Base-by-base conservation (phyloP, 37 sponge, comb jelly and placozoan species). In the Ianthella basta region DNA sequence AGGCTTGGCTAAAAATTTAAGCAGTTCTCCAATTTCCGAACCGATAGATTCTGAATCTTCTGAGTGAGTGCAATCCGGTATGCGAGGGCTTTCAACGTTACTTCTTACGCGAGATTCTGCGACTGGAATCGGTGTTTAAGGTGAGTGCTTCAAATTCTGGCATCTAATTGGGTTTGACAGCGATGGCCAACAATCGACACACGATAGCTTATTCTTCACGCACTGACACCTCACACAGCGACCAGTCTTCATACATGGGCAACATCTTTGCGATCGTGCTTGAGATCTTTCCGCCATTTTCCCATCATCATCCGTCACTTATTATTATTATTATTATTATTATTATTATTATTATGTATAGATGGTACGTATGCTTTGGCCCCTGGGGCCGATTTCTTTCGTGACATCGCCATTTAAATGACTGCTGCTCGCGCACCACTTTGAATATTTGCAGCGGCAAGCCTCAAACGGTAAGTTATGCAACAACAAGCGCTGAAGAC, bases 181-280 rank as follows among this genome's bases (percentile, higher is more conserved):
- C 18, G 59, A 57, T 20, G 59, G 59, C 59, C 59, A 57, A 57
- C 59, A 57, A 57, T 57, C 59, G 18, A 57, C 59, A 57, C 59
- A 57, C 59, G 59, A 57, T 57, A 57, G 18, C 15, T 18, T 18
- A 57, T 57, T 57, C 59, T 57, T 57, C 18, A 57, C 59, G 18
- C 59, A 57, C 59, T 57, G 59, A 18, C 59, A 57, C 59, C 59
- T 57, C 18, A 57, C 59, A 57, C 59, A 57, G 18, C 59, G 59
- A 15, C 59, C 59, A 57, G 59, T 57, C 59, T 57, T 57, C 59
- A 57, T 57, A 57, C 59, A 57, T 18, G 59, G 59, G 59, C 59
- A 57, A 57, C 59, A 57, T 57, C 59, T 15, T 20, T 20, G n/a
- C n/a, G n/a, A n/a, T n/a, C n/a, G n/a, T n/a, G n/a, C 18, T 57